phyloP scores from a whole-genome alignment of 2,113 vertebrate species.

The Callithrix jacchus region DNA sequence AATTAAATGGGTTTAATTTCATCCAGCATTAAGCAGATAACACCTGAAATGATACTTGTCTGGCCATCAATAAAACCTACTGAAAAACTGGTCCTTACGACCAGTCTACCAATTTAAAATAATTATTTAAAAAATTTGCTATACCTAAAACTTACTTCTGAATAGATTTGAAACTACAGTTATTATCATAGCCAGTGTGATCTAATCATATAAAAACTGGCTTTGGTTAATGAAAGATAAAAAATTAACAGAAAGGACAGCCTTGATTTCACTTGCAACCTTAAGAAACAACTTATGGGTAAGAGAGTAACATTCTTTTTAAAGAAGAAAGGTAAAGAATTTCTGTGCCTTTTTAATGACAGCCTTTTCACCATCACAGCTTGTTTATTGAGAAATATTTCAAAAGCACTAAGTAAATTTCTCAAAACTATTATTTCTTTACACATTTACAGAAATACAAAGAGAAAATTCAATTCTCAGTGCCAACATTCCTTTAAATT shows the following conservation, averaged over 20 bases:
- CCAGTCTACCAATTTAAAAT: background rate
- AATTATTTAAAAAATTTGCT: background rate
- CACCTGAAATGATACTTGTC: background rate
- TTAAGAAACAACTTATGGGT: background rate
- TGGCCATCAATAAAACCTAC: background rate
- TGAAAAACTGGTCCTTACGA: background rate
- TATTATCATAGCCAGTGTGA: background rate
- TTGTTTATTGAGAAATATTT: slow-evolving; percentile 23
- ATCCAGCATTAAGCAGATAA: background rate
- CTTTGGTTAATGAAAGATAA: background rate
- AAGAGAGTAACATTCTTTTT: background rate
- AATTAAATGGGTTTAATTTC: background rate
- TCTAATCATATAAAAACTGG: background rate
- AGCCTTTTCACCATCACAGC: background rate
- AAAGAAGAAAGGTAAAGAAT: background rate
- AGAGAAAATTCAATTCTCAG: background rate
- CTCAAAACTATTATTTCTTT: slow-evolving; percentile 14
- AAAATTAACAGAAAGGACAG: background rate
- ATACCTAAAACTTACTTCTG: background rate
- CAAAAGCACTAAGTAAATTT: background rate
- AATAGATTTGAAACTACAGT: background rate
- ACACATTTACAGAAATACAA: slow-evolving; percentile 1
- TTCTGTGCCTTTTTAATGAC: background rate
- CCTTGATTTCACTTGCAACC: background rate
- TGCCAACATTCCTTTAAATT: background rate